Percentiles rank a stretch among this genome's conserved stretches.
phyloP scores from a whole-genome alignment of 1,140 invertebrate species.

The Hetaerina americana region DNA sequence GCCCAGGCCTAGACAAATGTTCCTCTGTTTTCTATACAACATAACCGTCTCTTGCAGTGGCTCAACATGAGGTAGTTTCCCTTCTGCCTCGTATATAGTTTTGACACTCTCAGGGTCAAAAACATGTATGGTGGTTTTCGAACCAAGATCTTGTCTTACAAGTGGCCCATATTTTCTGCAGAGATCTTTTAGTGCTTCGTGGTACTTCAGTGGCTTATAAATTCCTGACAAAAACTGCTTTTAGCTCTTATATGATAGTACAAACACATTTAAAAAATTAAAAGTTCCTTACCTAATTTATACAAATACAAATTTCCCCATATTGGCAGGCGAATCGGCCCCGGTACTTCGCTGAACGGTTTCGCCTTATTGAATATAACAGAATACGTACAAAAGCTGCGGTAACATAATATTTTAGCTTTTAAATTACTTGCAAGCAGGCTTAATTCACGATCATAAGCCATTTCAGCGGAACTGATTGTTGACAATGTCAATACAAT shows the following conservation, averaged over 20 bases:
- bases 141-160: conserved; percentile 24
- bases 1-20: conserved; percentile 37
- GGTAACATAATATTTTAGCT: too few relatives aligned
- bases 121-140: conserved; percentile 23
- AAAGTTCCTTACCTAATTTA: conserved; percentile 19
- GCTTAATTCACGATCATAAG: too few relatives aligned
- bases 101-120: conserved; percentile 28
- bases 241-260: not conserved
- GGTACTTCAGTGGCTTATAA: conserved; percentile 23
- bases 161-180: conserved; percentile 24
- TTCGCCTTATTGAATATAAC: not conserved
- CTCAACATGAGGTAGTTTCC: conserved; percentile 32
- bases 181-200: conserved; percentile 21
- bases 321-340: conserved; percentile 19
- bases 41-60: conserved; percentile 36
- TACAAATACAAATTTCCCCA: conserved; percentile 20
- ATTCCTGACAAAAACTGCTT: conserved; percentile 17
- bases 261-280: not conserved
- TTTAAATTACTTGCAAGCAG: too few relatives aligned
- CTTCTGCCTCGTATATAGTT: conserved; percentile 28
- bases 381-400: too few relatives aligned
- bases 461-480: too few relatives aligned
- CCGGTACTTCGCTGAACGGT: conserved; percentile 17
- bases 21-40: conserved; percentile 32
- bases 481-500: too few relatives aligned